Evolutionary conservation across 2,113 vertebrate species (phyloP).

Genomic region (Bubo scandiacus): DNA sequence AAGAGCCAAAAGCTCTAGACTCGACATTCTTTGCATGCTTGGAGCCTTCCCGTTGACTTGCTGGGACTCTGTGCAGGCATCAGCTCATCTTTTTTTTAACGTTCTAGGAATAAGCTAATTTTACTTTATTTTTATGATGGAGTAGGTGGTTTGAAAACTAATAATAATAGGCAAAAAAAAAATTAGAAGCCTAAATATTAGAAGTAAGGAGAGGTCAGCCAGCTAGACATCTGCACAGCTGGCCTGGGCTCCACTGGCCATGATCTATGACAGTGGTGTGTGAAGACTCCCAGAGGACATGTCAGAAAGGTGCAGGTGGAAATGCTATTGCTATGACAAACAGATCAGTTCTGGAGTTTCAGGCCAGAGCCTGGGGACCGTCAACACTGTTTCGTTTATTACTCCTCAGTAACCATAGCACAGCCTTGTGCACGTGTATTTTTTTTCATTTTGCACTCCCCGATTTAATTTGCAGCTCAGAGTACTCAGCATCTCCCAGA

Average conservation of each 20-base stretch:
- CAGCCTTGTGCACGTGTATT: fast-evolving
- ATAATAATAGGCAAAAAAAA: not conserved
- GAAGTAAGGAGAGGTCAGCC: conserved; percentile 28
- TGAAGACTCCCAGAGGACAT: not conserved
- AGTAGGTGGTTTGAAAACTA: conserved; percentile 12
- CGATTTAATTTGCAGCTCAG: not conserved
- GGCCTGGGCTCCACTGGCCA: not conserved
- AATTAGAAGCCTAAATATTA: not conserved
- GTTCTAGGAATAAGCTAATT: conserved; percentile 15
- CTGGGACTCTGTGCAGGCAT: not conserved
- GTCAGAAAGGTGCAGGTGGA: conserved; percentile 50
- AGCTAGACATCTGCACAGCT: conserved; percentile 33
- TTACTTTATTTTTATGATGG: not conserved
- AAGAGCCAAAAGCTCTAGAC: not conserved
- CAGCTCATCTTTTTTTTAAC: not conserved
- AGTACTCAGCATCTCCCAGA: not conserved
- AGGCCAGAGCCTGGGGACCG: not conserved
- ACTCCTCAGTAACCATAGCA: not conserved
- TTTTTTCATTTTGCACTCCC: fast-evolving
- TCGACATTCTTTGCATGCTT: not conserved
- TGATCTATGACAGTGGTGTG: not conserved
- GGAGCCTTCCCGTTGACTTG: not conserved
- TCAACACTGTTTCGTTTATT: not conserved
- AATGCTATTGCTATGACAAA: conserved; percentile 39
- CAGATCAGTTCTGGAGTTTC: not conserved